Percentiles rank a stretch among this genome's conserved stretches.
Evolutionary conservation across 1,140 invertebrate genomes (phyloP).

Genomic region (Propsilocerus akamusi): DNA sequence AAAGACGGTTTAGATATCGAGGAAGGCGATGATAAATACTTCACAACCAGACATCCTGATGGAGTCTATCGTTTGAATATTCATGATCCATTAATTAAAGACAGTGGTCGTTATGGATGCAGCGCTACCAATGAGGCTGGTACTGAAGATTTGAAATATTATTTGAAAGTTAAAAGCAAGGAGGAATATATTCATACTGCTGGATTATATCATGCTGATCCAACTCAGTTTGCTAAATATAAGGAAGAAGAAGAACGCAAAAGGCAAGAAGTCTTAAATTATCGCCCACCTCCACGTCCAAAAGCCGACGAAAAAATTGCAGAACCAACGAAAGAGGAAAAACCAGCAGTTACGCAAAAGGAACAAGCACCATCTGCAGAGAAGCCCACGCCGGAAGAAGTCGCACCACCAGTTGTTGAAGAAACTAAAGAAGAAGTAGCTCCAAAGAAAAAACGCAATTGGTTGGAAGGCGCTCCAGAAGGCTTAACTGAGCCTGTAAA

Average conservation of each 20-base stretch:
- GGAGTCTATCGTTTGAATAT: slow-evolving; percentile 36
- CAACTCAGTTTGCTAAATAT: not conserved
- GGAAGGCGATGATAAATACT: slow-evolving; percentile 20
- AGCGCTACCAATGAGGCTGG: slow-evolving; percentile 42
- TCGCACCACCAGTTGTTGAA: not conserved
- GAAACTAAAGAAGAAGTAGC: not conserved
- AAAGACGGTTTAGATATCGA: slow-evolving; percentile 19
- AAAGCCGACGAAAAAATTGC: not conserved
- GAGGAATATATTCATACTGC: not conserved
- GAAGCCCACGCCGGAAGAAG: too few species aligned
- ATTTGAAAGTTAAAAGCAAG: not conserved
- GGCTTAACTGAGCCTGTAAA: not conserved
- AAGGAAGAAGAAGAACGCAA: not conserved
- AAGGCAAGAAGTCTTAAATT: not conserved
- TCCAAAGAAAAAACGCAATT: not conserved
- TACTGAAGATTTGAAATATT: slow-evolving; percentile 26
- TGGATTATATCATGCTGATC: not conserved
- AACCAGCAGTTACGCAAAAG: not conserved
- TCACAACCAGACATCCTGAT: slow-evolving; percentile 22
- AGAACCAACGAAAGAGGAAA: not conserved
- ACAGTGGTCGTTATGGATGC: slow-evolving; percentile 41
- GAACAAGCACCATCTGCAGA: not conserved
- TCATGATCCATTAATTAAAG: slow-evolving; percentile 28
- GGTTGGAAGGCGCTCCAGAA: not conserved
- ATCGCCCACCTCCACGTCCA: not conserved